These are phyloP conservation scores for Potamilus streckersoni DNA, from an alignment of 1,140 invertebrate species.

Conservation along the genomic window DNA sequence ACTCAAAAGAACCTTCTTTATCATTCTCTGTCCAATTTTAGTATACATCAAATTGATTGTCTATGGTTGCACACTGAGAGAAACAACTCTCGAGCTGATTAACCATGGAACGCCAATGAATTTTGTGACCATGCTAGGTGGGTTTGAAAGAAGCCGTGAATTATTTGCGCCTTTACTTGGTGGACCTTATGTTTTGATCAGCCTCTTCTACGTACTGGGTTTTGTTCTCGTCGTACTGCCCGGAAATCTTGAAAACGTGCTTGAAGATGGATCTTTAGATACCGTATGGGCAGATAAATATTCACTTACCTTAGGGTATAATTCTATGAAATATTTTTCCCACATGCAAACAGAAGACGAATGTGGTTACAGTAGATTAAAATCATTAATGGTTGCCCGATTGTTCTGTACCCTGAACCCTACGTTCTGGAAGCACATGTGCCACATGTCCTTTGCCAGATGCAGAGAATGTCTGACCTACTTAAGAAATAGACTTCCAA, in stretches of 20 bases:
- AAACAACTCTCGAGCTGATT: neutral
- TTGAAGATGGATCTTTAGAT: neutral
- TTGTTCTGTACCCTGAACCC: constrained; percentile 8
- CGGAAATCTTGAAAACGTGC: neutral
- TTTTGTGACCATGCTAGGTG: constrained; percentile 12
- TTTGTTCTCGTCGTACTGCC: constrained; percentile 1
- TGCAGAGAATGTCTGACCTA: neutral
- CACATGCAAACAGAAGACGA: neutral
- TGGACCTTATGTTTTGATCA: constrained; percentile 11
- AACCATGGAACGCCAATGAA: constrained; percentile 7
- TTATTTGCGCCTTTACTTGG: constrained; percentile 13
- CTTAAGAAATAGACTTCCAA: neutral
- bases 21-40: neutral
- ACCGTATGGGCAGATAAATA: neutral
- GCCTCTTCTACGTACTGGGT: neutral
- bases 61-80: neutral
- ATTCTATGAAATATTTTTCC: neutral
- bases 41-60: constrained; percentile 3
- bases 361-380: neutral
- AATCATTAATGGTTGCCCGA: neutral
- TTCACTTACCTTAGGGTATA: neutral
- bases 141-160: constrained; percentile 12
- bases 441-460: neutral
- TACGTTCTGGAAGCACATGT: constrained; percentile 2
- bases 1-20: neutral